A percentile compares a stretch with the other conserved stretches of the same genome.
Conservation (phyloP, 2,797 vertebrate genomes). For the Poeciliopsis gracilis region DNA sequence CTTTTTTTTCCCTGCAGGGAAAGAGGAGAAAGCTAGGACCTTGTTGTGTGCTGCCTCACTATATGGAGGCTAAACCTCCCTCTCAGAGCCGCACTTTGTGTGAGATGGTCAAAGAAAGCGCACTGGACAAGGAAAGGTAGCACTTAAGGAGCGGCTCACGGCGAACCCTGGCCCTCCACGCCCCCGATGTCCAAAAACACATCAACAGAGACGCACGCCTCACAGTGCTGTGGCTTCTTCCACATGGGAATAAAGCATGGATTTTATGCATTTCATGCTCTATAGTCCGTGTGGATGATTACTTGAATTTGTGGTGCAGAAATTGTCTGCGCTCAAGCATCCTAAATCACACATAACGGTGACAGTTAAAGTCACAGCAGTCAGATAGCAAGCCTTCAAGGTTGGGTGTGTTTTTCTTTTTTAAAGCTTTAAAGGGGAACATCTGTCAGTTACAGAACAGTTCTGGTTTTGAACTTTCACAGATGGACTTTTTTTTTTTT, state of each 20-base stretch:
- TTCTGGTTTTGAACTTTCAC: background rate
- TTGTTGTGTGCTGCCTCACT: slow-evolving; percentile 64
- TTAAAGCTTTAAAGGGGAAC: background rate
- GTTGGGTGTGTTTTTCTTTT: background rate
- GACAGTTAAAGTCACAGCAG: slow-evolving; percentile 8
- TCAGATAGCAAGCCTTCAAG: background rate
- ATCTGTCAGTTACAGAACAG: background rate
- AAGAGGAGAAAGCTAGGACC: slow-evolving; percentile 63
- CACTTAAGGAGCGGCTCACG: background rate
- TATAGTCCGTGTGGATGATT: slow-evolving; percentile 8
- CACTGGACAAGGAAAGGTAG: slow-evolving; percentile 2
- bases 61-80: slow-evolving; percentile 68
- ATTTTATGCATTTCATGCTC: slow-evolving; percentile 1
- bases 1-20: slow-evolving; percentile 73
- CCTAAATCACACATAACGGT: slow-evolving; percentile 6
- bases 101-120: slow-evolving; percentile 11
- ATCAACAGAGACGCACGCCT: background rate
- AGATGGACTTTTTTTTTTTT: background rate
- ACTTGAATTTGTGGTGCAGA: slow-evolving; percentile 11
- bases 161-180: background rate
- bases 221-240: background rate
- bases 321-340: background rate
- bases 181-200: background rate
- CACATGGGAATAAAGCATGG: slow-evolving; percentile 3
- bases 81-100: slow-evolving; percentile 64